Conservation (phyloP, 2,888 invertebrate genomes). For the Diploptera punctata region DNA sequence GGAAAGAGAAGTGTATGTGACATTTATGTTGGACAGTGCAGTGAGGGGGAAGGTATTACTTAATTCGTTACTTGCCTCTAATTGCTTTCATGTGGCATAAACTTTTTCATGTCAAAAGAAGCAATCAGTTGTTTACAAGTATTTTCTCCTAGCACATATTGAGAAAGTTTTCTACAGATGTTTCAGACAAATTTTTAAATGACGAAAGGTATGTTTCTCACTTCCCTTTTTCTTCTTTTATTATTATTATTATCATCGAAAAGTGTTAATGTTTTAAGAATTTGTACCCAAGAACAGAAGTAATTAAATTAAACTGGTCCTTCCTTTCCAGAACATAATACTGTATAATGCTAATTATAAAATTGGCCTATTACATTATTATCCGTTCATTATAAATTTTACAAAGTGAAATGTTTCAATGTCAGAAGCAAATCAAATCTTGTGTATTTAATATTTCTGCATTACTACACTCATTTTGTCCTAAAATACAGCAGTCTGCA, state of each 20-base stretch:
- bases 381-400: background rate
- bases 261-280: constrained; percentile 7
- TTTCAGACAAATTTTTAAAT: background rate
- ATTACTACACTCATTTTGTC: constrained; percentile 10
- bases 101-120: too few relatives aligned
- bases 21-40: too few relatives aligned
- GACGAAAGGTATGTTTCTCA: constrained; percentile 13
- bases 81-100: background rate
- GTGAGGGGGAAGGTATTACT: background rate
- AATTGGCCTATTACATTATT: background rate
- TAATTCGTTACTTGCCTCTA: background rate
- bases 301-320: background rate
- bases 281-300: background rate
- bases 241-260: too few relatives aligned
- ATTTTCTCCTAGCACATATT: background rate
- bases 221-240: constrained; percentile 14
- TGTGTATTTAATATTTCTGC: background rate
- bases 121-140: too few relatives aligned
- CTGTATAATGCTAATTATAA: background rate
- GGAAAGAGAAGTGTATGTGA: constrained; percentile 6
- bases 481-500: constrained; percentile 1
- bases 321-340: background rate
- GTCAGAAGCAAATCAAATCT: background rate
- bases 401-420: background rate
- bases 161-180: background rate